Percentiles rank a stretch among this genome's conserved stretches.
Conservation (phyloP, 2,888 invertebrate species). For the Temnothorax unifasciatus region DNA sequence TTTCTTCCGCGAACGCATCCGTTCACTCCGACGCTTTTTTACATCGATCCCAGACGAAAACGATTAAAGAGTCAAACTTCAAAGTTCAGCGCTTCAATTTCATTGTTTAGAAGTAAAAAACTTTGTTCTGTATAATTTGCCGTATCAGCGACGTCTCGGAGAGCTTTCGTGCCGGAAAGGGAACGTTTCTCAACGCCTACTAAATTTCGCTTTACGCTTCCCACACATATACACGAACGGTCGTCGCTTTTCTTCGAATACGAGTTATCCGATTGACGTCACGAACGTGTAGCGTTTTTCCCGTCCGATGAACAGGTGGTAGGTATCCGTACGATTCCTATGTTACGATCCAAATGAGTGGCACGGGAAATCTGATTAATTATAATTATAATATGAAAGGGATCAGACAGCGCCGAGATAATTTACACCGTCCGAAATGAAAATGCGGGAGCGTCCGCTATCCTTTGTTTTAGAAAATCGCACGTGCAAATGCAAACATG, state of each 20-base stretch:
- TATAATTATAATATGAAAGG: neutral
- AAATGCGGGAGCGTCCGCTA: neutral
- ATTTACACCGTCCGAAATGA: neutral
- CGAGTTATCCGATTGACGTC: constrained; percentile 16
- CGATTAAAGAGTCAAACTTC: neutral
- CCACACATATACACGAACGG: neutral
- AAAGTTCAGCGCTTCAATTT: constrained; percentile 51
- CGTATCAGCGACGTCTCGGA: neutral
- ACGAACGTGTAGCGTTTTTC: neutral
- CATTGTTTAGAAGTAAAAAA: constrained; percentile 35
- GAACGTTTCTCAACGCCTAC: neutral
- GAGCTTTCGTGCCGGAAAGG: neutral
- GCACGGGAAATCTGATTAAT: neutral
- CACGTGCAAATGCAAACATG: neutral
- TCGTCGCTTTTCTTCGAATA: constrained; percentile 19
- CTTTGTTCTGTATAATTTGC: neutral
- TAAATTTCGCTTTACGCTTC: constrained; percentile 13
- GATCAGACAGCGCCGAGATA: neutral
- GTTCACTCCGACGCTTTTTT: neutral
- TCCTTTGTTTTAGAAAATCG: constrained; percentile 5
- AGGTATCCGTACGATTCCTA: neutral
- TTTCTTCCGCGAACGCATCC: constrained; percentile 1
- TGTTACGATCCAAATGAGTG: neutral
- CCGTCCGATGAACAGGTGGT: neutral
- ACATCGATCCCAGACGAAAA: neutral